Evolutionary conservation across 1,140 invertebrate genomes (phyloP), one percentile per base, ranked within the genome.

Genomic region (Tenebrio molitor): DNA sequence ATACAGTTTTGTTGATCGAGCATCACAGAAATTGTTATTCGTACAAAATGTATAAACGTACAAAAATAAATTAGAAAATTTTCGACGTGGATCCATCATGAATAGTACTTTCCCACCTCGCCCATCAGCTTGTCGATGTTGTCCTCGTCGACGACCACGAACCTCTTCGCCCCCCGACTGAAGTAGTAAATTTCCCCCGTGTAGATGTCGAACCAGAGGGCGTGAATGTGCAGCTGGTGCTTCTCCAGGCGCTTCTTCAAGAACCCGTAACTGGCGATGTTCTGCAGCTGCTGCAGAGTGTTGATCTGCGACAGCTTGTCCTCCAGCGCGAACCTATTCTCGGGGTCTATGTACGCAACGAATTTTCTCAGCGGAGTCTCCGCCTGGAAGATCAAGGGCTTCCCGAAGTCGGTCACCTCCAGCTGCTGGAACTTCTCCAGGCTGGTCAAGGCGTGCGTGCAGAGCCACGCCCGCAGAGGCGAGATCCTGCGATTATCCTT

Each of bases 191-290:
- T 95, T 84, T 98, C 95, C 1, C 96, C 97, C 0, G 95, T 97
- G 79, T 97, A 97, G 80, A 98, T 97, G 83, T 99, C 97, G 83
- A 98, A 98, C 97, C 97, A 99, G 1, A 98, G 85, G 0, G 96
- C 95, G 81, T 97, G 95, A 73, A 97, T 92, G 78, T 96, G 93
- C 3, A 97, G 85, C 80, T 95, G 88, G 77, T 95, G 91, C 16
- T 88, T 88, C 82, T 93, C 90, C 7, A 99, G 83, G 1, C 93
- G 88, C 73, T 91, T 91, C 78, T 95, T 93, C 25, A 98, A 85
- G 84, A 98, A 97, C 17, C 94, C 94, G 81, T 98, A 97, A 16
- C 95, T 97, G 0, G 96, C 94, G 63, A 98, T 90, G 82, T 99
- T 97, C 83, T 97, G 94, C 64, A 98, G 85, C 83, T 99, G 97